Evolutionary conservation across 2,113 vertebrate species (phyloP), one percentile per base, ranked within the genome.

Genomic region (Bambusicola thoracicus): DNA sequence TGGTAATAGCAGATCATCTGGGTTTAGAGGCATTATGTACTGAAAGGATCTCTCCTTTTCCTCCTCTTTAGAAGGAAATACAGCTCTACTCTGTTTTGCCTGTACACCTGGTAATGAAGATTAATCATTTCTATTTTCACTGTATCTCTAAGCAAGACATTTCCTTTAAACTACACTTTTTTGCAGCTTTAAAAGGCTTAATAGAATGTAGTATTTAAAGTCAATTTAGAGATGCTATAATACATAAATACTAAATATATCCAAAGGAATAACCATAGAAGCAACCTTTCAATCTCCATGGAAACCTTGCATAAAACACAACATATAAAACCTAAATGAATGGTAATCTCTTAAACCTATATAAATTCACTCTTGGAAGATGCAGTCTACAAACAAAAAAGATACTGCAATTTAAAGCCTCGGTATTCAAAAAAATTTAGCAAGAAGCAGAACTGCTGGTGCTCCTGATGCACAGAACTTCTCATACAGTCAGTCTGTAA

Each of bases 271-370:
- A 97, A 94, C 41, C 68, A 94, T 46, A 91, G 73, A 21, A 96
- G 74, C 72, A 94, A 79, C 79, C 87, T 93, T 94, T 81, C 58
- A 19, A 83, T 95, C 96, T 93, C 93, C 94, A 93, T 96, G 91
- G 93, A 96, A 97, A 97, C 69, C 56, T 21, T 72, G 32, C 58
- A 66, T 43, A 91, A 40, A 94, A 91, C 69, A 92, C 48, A 86
- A 89, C 40, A 90, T 36, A 94, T 40, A 91, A 75, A 85, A 81
- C 55, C 21, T 67, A 90, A 38, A 75, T 3, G 15, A 92, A 95
- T 25, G 80, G 30, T 81, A 91, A 94, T 89, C 55, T 91, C 81
- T 75, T 81, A 86, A 22, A 92, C 8, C 34, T 84, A 69, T 62
- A 72, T 21, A 78, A 90, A 73, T 58, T 67, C 65, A 72, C 43